Conservation (phyloP, 2,113 vertebrate species). For the Passer montanus region DNA sequence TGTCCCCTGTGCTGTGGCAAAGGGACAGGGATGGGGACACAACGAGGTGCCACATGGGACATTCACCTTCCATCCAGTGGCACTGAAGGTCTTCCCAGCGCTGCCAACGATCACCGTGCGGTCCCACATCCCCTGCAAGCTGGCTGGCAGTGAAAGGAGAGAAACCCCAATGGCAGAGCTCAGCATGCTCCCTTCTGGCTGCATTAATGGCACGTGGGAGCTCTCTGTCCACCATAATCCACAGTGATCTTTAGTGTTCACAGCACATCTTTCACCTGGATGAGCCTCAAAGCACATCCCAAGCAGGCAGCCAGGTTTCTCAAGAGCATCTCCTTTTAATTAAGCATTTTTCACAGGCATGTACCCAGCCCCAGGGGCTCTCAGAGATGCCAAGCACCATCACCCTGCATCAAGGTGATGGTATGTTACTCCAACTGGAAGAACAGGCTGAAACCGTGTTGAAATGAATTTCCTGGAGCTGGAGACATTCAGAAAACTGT, state of each 20-base stretch:
- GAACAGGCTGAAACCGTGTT: neutral
- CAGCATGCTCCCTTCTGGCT: neutral
- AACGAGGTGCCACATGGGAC: rapidly evolving
- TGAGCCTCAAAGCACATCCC: neutral
- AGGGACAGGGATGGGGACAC: neutral
- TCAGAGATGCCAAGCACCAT: neutral
- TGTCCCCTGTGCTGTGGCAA: neutral
- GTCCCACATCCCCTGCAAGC: constrained; percentile 94
- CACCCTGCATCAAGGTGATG: neutral
- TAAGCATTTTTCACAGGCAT: neutral
- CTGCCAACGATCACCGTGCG: constrained; percentile 88
- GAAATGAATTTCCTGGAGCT: neutral
- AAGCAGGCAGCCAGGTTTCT: constrained; percentile 13
- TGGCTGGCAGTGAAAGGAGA: constrained; percentile 76
- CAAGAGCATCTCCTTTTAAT: neutral
- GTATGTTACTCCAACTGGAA: neutral
- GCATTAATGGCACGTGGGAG: neutral
- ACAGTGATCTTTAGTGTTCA: neutral
- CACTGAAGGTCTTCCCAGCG: constrained; percentile 92
- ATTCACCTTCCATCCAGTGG: constrained; percentile 93
- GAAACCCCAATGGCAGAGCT: neutral
- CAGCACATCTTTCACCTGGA: neutral
- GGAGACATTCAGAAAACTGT: neutral
- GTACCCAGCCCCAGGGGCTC: neutral
- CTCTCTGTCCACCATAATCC: neutral